These are phyloP conservation scores for Caenorhabditis afra DNA, from an alignment of 2,888 invertebrate species.

Conservation along the genomic window DNA sequence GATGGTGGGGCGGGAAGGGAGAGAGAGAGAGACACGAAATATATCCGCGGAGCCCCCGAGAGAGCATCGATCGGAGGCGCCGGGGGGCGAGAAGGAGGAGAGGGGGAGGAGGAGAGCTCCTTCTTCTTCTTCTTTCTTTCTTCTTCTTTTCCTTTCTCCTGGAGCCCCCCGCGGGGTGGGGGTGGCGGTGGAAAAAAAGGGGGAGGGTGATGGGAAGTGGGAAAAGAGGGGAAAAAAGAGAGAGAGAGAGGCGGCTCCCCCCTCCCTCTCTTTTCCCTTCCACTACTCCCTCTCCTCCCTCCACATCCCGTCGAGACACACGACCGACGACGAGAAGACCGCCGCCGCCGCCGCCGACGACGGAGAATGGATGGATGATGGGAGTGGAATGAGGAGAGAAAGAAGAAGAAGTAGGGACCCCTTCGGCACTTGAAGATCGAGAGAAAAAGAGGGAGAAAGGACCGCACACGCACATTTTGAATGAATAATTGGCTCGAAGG, in stretches of 20 bases:
- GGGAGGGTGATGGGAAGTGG: too few species aligned
- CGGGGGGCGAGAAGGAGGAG: neutral
- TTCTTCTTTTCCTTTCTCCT: conserved; percentile 4
- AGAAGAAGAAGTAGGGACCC: neutral
- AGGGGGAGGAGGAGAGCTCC: neutral
- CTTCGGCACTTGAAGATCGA: neutral
- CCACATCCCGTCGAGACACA: too few species aligned
- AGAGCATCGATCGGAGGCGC: conserved; percentile 14
- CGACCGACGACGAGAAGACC: too few species aligned
- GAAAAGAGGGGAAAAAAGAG: too few species aligned
- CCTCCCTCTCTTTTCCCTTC: too few species aligned
- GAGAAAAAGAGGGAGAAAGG: neutral
- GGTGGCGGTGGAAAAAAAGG: too few species aligned
- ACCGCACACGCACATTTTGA: conserved; percentile 39
- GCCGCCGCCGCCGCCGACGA: too few species aligned
- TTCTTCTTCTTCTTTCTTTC: conserved; percentile 2
- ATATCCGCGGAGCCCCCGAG: neutral
- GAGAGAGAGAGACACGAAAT: neutral
- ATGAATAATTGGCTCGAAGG: conserved; percentile 35
- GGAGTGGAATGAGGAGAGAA: neutral
- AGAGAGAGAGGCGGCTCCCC: too few species aligned
- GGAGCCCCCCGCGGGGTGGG: too few species aligned
- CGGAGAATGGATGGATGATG: neutral
- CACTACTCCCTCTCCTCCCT: too few species aligned
- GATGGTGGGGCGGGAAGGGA: neutral